phyloP scores from a whole-genome alignment of 2,113 vertebrate genomes.

The Seriola aureovittata region DNA sequence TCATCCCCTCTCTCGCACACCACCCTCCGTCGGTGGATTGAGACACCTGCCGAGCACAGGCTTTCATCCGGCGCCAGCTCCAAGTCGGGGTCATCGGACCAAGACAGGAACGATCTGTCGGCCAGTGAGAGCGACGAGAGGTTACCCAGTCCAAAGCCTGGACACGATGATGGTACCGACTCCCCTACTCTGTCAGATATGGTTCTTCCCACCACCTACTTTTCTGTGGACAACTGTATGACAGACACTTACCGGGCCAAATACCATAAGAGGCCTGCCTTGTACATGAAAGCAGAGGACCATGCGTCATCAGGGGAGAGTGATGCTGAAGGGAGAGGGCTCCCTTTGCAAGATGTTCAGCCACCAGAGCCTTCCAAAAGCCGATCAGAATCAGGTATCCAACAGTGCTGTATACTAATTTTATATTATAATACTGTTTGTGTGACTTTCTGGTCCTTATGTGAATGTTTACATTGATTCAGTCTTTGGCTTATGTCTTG shows the following conservation, averaged over 20 bases:
- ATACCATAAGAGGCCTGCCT: conserved; percentile 90
- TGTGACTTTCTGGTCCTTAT: background rate
- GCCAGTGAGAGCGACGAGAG: conserved; percentile 81
- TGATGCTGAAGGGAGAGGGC: conserved; percentile 75
- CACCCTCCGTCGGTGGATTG: conserved; percentile 71
- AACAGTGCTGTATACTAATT: background rate
- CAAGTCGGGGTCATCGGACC: conserved; percentile 82
- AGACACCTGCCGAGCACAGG: conserved; percentile 71
- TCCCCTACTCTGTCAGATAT: conserved; percentile 71
- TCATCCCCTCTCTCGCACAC: conserved; percentile 42
- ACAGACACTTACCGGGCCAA: conserved; percentile 96
- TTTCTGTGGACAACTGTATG: conserved; percentile 97
- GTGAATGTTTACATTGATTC: background rate
- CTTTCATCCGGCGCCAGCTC: conserved; percentile 81
- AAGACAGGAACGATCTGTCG: conserved; percentile 81
- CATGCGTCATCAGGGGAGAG: conserved; percentile 82
- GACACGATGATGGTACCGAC: conserved; percentile 19
- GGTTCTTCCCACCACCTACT: conserved; percentile 91
- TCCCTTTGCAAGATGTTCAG: conserved; percentile 68
- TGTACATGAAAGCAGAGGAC: conserved; percentile 82
- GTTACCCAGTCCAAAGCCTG: conserved; percentile 61
- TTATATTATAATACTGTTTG: background rate
- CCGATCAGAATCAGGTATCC: conserved; percentile 81
- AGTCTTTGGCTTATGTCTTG: conserved; percentile 34
- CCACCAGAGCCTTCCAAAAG: conserved; percentile 71